Evolutionary conservation across 2,113 vertebrate genomes (phyloP).

Genomic region (Coturnix japonica): DNA sequence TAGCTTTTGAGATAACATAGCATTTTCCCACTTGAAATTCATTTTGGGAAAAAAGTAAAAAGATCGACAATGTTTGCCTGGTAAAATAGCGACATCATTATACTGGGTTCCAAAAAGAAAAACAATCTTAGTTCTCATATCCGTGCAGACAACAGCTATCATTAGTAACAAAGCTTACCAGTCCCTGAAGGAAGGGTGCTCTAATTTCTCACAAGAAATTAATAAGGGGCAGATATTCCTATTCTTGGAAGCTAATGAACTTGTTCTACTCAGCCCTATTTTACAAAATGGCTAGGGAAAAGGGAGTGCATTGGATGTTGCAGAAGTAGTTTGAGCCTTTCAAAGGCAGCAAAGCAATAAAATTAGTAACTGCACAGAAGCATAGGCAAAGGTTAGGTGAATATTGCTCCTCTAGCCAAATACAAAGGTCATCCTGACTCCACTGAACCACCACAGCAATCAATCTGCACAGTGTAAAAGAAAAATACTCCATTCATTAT

Average conservation of each 20-base stretch:
- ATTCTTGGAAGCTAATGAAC: neutral
- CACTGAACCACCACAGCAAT: neutral
- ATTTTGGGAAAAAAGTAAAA: neutral
- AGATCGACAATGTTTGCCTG: neutral
- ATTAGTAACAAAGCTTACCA: neutral
- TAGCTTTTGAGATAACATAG: neutral
- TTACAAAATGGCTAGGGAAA: neutral
- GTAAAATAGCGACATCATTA: neutral
- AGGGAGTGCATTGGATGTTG: neutral
- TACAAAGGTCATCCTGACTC: neutral
- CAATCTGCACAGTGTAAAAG: neutral
- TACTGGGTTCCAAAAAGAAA: neutral
- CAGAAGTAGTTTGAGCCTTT: neutral
- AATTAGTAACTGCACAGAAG: neutral
- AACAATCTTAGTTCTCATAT: neutral
- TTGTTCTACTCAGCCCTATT: neutral
- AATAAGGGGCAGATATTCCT: neutral
- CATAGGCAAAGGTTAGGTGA: neutral
- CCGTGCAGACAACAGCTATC: neutral
- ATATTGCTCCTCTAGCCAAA: neutral
- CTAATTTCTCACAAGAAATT: neutral
- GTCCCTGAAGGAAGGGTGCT: neutral
- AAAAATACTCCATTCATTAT: neutral
- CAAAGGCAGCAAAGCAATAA: neutral
- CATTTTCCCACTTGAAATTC: neutral